phyloP scores from a whole-genome alignment of 2,113 vertebrate species.

The Genyomyrus donnyi region DNA sequence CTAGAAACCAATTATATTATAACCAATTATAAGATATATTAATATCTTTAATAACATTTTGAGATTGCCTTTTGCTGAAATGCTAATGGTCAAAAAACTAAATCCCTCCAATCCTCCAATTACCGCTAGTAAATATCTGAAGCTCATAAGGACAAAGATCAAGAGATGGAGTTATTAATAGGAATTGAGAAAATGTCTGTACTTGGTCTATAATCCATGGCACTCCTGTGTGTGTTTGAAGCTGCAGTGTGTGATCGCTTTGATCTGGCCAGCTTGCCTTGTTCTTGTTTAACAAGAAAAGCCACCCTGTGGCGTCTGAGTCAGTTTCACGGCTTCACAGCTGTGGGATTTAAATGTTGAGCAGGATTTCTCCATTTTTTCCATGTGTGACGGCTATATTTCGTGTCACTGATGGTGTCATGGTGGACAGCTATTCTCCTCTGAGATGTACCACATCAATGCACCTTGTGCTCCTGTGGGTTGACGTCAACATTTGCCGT shows the following conservation, averaged over 20 bases:
- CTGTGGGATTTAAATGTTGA: neutral
- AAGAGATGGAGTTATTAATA: neutral
- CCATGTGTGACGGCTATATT: neutral
- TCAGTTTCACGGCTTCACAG: neutral
- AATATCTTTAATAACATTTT: neutral
- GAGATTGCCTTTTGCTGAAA: neutral
- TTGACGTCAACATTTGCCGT: neutral
- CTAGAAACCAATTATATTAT: neutral
- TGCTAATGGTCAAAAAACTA: neutral
- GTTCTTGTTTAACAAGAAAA: neutral
- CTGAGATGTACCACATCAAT: neutral
- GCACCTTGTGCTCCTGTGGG: neutral
- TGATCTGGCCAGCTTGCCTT: neutral
- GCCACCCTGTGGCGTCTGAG: neutral
- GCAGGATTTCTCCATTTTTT: neutral
- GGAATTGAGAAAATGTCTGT: neutral
- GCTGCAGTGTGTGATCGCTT: neutral
- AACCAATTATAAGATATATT: too few species aligned
- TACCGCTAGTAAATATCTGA: neutral
- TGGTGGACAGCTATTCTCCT: neutral
- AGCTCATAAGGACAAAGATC: neutral
- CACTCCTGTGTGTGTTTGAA: neutral
- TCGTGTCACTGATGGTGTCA: neutral
- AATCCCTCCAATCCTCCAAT: neutral
- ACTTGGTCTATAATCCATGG: neutral